Conservation (phyloP, 2,113 vertebrate genomes). For the Verasper variegatus region DNA sequence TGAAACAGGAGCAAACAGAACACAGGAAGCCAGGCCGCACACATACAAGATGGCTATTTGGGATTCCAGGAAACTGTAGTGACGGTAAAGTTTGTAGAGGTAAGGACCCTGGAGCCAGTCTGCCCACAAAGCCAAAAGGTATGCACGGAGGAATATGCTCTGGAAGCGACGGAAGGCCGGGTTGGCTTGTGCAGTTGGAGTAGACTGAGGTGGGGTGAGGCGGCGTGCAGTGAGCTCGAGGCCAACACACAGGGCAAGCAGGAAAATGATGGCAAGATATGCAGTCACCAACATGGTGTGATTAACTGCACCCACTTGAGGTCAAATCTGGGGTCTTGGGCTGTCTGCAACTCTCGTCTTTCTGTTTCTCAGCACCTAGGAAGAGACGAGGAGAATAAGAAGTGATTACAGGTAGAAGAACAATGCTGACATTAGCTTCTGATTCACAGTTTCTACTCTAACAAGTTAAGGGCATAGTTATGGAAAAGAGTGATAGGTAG, state of each 20-base stretch:
- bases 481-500: too few relatives aligned
- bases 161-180: conserved; percentile 90
- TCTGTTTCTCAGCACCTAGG: conserved; percentile 44
- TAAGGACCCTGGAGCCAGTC: conserved; percentile 96
- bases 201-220: conserved; percentile 70
- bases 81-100: conserved; percentile 94
- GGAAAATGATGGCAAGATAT: conserved; percentile 84
- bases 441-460: too few relatives aligned
- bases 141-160: conserved; percentile 86
- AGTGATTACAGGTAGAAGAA: neutral
- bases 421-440: neutral
- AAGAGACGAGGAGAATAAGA: neutral
- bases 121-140: conserved; percentile 90
- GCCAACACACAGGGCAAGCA: conserved; percentile 83
- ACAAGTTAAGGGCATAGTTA: too few relatives aligned
- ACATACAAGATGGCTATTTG: conserved; percentile 95
- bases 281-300: conserved; percentile 88
- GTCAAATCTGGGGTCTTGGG: conserved; percentile 36
- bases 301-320: conserved; percentile 1
- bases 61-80: conserved; percentile 93
- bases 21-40: conserved; percentile 89
- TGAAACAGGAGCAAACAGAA: conserved; percentile 88
- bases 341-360: conserved; percentile 6
- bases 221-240: conserved; percentile 88
- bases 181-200: conserved; percentile 80